phyloP scores from a whole-genome alignment of 2,888 invertebrate genomes.

The Rhynchonema sp. region DNA sequence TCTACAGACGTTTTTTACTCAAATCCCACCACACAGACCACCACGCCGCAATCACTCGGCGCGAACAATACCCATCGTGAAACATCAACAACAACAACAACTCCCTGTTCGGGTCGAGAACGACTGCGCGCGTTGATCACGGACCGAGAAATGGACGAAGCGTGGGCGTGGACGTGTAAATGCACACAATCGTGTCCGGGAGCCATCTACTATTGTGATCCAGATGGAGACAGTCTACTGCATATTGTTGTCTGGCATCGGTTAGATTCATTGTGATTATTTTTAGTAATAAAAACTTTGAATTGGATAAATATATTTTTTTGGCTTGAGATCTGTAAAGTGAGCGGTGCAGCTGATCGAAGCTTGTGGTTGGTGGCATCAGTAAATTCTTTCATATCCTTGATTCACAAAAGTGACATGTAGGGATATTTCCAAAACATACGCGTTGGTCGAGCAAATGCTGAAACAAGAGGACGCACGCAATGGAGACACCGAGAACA shows the following conservation, averaged over 20 bases:
- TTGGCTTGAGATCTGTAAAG: no score
- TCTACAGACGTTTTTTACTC: no score
- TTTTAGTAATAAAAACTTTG: no score
- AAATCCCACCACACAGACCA: no score
- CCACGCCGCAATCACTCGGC: no score
- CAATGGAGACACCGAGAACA: neutral
- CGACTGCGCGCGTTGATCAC: slow-evolving; percentile 16
- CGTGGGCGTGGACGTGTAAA: slow-evolving; percentile 24
- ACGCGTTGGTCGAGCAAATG: slow-evolving; percentile 24
- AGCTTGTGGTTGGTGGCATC: no score
- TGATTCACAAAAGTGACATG: no score
- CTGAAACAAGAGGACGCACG: slow-evolving; percentile 14
- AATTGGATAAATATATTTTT: no score
- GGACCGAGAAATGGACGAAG: slow-evolving; percentile 19
- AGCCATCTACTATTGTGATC: slow-evolving; percentile 18
- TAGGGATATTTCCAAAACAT: slow-evolving; percentile 23
- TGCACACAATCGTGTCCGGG: slow-evolving; percentile 16
- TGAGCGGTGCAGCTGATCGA: no score
- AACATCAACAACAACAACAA: neutral
- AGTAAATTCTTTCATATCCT: no score
- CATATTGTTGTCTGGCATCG: slow-evolving; percentile 23
- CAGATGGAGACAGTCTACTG: slow-evolving; percentile 21
- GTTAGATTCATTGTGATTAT: no score
- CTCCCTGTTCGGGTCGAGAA: neutral
- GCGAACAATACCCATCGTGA: no score